These are phyloP conservation scores for Cephus runcator DNA, from an alignment of 2,888 invertebrate species.

Conservation along the genomic window DNA sequence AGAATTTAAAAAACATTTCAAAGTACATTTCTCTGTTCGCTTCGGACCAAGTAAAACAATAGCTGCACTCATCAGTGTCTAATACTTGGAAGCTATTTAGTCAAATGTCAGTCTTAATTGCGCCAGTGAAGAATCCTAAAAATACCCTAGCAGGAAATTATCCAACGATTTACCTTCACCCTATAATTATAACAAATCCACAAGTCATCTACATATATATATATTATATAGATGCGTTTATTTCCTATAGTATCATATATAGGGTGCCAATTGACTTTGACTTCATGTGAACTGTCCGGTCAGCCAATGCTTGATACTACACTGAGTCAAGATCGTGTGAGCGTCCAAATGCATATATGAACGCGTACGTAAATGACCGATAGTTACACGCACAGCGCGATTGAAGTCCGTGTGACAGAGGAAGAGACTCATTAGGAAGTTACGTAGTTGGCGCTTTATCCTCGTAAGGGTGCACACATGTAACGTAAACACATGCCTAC, in stretches of 20 bases:
- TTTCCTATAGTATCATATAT: not conserved
- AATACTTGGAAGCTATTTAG: not conserved
- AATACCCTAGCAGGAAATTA: not conserved
- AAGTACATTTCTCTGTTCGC: not conserved
- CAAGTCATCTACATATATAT: not conserved
- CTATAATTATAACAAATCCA: not conserved
- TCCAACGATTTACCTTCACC: not conserved
- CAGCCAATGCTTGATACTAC: not conserved
- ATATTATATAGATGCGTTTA: not conserved
- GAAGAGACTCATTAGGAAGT: constrained; percentile 49
- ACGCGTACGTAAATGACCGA: constrained; percentile 7
- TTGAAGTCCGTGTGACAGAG: constrained; percentile 37
- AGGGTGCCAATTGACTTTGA: constrained; percentile 38
- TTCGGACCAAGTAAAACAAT: not conserved
- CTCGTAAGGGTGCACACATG: constrained; percentile 23
- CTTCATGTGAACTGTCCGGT: constrained; percentile 33
- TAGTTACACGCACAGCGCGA: not conserved
- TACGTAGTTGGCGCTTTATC: constrained; percentile 41
- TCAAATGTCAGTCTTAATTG: not conserved
- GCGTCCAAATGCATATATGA: constrained; percentile 13
- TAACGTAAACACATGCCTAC: constrained; percentile 25
- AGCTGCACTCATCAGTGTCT: not conserved
- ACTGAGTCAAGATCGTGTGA: constrained; percentile 9
- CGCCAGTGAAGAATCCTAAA: not conserved
- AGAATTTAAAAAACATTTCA: not conserved